These are phyloP conservation scores for Nemoura dubitans DNA, from an alignment of 2,888 invertebrate genomes.

Conservation along the genomic window DNA sequence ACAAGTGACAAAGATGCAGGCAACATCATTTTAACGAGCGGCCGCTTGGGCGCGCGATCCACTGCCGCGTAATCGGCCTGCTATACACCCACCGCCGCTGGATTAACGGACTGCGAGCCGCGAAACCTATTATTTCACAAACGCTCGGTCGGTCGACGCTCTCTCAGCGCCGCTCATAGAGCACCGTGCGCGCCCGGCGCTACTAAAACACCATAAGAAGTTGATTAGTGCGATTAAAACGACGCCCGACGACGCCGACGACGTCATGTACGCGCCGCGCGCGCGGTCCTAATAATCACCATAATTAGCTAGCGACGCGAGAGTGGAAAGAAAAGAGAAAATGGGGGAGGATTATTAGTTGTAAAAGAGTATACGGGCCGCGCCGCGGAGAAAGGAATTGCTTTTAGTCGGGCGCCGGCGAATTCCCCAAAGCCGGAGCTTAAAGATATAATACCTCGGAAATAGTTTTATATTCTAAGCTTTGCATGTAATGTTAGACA, in stretches of 20 bases:
- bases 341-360: conserved; percentile 25
- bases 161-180: background rate
- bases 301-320: conserved; percentile 35
- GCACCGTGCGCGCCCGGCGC: background rate
- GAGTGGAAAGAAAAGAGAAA: background rate
- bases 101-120: background rate
- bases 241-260: conserved; percentile 24
- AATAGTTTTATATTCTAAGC: conserved; percentile 1
- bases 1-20: background rate
- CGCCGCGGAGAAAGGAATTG: background rate
- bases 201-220: conserved; percentile 23
- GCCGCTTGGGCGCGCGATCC: background rate
- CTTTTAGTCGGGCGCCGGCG: background rate
- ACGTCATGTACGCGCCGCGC: background rate
- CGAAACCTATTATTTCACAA: background rate
- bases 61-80: background rate
- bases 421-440: background rate
- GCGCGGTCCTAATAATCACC: conserved; percentile 35
- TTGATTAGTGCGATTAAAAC: conserved; percentile 30
- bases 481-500: background rate
- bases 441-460: background rate
- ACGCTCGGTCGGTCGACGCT: too few species aligned
- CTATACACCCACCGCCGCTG: background rate
- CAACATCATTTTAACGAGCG: background rate
- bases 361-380: background rate